These are phyloP conservation scores for Chrysocyon brachyurus DNA, from an alignment of 2,797 vertebrate species.

Conservation along the genomic window DNA sequence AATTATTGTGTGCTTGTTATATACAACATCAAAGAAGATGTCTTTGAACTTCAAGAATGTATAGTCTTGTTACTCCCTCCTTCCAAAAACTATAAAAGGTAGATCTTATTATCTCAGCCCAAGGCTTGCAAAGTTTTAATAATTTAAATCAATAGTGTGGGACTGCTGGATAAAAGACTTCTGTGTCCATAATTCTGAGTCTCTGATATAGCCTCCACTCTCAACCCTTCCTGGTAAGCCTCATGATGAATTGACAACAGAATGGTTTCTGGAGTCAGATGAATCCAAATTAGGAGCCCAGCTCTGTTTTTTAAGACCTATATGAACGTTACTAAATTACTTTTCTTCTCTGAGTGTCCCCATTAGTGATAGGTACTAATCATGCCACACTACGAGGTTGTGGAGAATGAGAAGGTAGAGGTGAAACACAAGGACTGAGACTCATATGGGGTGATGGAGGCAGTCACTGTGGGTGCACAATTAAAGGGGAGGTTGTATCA, in stretches of 20 bases:
- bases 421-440: not conserved
- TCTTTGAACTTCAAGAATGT: not conserved
- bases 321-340: not conserved
- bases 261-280: not conserved
- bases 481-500: not conserved
- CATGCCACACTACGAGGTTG: not conserved
- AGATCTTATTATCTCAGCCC: not conserved
- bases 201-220: not conserved
- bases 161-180: not conserved
- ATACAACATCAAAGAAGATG: not conserved
- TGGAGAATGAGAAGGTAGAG: not conserved
- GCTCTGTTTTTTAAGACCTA: not conserved
- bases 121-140: not conserved
- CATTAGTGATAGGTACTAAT: not conserved
- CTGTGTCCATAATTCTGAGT: not conserved
- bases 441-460: not conserved
- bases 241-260: not conserved
- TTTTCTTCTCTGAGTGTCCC: not conserved
- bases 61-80: not conserved
- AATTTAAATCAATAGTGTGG: not conserved
- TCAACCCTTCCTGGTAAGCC: not conserved
- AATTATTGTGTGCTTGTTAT: conserved; percentile 8
- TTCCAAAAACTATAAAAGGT: not conserved
- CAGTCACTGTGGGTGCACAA: not conserved
- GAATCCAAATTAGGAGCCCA: not conserved